Percentiles rank a stretch among this genome's conserved stretches.
These are phyloP conservation scores for Epinephelus awoara DNA, from an alignment of 2,797 vertebrate genomes.

Conservation along the genomic window DNA sequence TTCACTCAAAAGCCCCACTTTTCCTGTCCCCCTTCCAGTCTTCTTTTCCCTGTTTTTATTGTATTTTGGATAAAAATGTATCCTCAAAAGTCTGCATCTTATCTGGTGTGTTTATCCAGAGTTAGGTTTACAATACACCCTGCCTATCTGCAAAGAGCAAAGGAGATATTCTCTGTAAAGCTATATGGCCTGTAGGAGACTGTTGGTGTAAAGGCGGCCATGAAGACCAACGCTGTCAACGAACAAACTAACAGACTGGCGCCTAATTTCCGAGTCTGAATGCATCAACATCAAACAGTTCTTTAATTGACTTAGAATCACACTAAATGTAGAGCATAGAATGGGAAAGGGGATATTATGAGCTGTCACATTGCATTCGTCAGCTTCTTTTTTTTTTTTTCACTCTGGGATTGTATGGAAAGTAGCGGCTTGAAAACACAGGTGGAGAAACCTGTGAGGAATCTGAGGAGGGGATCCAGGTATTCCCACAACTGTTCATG, in stretches of 20 bases:
- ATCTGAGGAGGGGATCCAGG: background rate
- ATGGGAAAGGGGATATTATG: constrained; percentile 82
- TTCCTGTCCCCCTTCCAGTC: constrained; percentile 22
- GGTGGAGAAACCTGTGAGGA: constrained; percentile 7
- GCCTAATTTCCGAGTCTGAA: constrained; percentile 78
- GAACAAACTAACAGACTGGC: constrained; percentile 51
- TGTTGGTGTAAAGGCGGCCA: constrained; percentile 8
- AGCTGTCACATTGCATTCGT: constrained; percentile 83
- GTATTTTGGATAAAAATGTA: constrained; percentile 46
- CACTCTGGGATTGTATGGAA: constrained; percentile 62
- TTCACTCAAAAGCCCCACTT: constrained; percentile 54
- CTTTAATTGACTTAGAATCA: constrained; percentile 84
- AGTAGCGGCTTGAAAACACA: constrained; percentile 33
- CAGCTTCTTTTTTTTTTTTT: constrained; percentile 66
- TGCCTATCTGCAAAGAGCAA: background rate
- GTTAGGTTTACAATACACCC: background rate
- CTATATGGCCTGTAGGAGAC: constrained; percentile 7
- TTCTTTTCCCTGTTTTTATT: constrained; percentile 19
- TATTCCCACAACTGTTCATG: constrained; percentile 7
- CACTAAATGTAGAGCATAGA: constrained; percentile 76
- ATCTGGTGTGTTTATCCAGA: constrained; percentile 19
- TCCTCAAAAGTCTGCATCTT: constrained; percentile 12
- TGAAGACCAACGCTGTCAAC: constrained; percentile 25
- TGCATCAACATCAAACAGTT: constrained; percentile 82
- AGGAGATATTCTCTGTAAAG: background rate